Percentiles rank a stretch among this genome's conserved stretches.
Evolutionary conservation across 2,888 invertebrate genomes (phyloP).

Genomic region (Trichogramma evanescens): DNA sequence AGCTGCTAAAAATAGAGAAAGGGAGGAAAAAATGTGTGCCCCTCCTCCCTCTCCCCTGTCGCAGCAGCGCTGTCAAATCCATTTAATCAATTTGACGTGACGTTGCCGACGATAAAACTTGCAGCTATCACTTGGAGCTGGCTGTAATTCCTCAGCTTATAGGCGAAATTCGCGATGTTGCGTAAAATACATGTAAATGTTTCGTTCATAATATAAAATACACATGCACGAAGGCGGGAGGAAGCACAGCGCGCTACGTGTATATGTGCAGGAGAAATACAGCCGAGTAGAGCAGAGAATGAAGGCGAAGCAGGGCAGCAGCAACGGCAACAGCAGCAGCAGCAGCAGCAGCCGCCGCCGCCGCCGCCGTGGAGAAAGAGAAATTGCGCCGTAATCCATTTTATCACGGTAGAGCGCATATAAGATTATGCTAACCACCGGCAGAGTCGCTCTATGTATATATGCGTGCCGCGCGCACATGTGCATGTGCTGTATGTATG

Average conservation of each 20-base stretch:
- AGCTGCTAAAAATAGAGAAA: too few relatives aligned
- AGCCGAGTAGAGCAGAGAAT: slow-evolving; percentile 4
- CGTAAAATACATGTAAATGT: too few relatives aligned
- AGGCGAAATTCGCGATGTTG: too few relatives aligned
- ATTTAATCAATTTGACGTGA: too few relatives aligned
- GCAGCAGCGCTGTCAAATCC: too few relatives aligned
- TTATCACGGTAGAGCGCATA: slow-evolving; percentile 36
- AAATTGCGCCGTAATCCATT: slow-evolving; percentile 32
- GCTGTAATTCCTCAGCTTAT: too few relatives aligned
- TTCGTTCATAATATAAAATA: not conserved
- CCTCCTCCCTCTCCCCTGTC: too few relatives aligned
- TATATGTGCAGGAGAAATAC: not conserved
- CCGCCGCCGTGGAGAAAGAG: slow-evolving; percentile 3
- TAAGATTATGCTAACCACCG: slow-evolving; percentile 36
- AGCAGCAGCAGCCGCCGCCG: not conserved
- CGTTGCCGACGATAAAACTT: too few relatives aligned
- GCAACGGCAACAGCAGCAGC: not conserved
- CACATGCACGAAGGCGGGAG: not conserved
- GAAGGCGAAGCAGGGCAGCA: not conserved
- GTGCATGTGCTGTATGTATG: too few relatives aligned
- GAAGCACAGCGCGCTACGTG: not conserved
- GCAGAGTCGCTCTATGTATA: not conserved
- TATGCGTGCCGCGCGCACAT: too few relatives aligned
- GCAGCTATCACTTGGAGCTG: too few relatives aligned
- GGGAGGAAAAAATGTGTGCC: too few relatives aligned